Percentiles rank a stretch among this genome's conserved stretches.
Conservation (phyloP, 2,797 vertebrate genomes). For the Pantherophis alleghaniensis region DNA sequence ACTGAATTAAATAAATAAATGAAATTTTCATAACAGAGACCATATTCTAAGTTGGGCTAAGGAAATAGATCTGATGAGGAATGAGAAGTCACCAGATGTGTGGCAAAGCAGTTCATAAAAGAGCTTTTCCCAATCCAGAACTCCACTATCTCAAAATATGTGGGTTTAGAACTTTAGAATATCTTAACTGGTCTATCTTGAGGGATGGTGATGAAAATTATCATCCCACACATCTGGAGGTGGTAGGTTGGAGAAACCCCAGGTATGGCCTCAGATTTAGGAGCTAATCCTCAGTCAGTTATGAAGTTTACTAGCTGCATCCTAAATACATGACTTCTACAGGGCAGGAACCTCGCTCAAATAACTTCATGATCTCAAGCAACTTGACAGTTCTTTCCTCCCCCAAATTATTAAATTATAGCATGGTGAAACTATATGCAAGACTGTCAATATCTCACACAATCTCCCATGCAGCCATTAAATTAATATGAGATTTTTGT, state of each 20-base stretch:
- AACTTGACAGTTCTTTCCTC: not conserved
- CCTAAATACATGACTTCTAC: not conserved
- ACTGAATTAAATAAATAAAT: conserved; percentile 37
- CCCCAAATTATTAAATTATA: not conserved
- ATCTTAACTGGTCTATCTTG: not conserved
- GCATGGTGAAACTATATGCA: not conserved
- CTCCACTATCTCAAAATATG: not conserved
- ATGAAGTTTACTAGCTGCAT: not conserved
- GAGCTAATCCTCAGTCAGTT: not conserved
- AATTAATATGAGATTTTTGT: not conserved
- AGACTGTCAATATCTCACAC: not conserved
- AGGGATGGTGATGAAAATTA: not conserved
- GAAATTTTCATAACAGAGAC: conserved; percentile 33
- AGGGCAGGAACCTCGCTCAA: not conserved
- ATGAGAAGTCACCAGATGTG: not conserved
- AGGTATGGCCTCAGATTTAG: too few relatives aligned
- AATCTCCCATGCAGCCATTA: not conserved
- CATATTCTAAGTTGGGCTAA: not conserved
- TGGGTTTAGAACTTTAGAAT: not conserved
- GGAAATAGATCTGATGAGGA: not conserved
- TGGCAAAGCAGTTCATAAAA: not conserved
- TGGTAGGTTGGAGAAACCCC: not conserved
- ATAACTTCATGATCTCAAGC: not conserved
- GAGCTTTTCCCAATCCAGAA: not conserved
- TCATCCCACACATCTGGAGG: not conserved